Conservation (phyloP, 2,113 vertebrate genomes). For the Varanus salvator region DNA sequence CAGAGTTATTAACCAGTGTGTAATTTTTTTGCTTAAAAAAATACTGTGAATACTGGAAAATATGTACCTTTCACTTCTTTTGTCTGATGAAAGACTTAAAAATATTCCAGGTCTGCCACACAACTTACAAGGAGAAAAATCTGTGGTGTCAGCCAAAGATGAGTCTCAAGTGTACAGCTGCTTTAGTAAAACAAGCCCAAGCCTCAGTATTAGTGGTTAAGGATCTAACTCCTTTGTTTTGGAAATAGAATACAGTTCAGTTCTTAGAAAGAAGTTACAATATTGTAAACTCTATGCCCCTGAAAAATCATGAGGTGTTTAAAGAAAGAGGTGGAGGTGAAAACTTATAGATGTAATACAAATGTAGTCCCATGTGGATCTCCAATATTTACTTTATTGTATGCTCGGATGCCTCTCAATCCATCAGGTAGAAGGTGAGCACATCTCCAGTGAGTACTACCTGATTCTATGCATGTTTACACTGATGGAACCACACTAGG, state of each 20-base stretch:
- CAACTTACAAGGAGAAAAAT: not conserved
- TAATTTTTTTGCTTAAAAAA: not conserved
- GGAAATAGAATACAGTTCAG: not conserved
- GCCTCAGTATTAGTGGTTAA: not conserved
- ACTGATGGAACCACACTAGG: not conserved
- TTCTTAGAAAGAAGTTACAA: not conserved
- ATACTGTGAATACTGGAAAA: not conserved
- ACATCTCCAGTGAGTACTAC: not conserved
- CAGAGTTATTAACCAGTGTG: not conserved
- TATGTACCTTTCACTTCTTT: constrained; percentile 22
- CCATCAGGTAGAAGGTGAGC: not conserved
- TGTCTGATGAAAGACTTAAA: not conserved
- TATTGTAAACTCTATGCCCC: not conserved
- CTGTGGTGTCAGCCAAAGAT: not conserved
- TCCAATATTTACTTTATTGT: not conserved
- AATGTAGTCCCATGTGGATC: not conserved
- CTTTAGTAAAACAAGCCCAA: not conserved
- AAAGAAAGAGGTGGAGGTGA: not conserved
- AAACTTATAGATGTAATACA: not conserved
- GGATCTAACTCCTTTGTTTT: constrained; percentile 17
- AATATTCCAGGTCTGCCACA: not conserved
- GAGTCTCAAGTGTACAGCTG: not conserved
- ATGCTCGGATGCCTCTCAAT: not conserved
- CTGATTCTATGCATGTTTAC: not conserved
- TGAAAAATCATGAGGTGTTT: not conserved